Conservation (phyloP, 2,797 vertebrate genomes). For the Eurystomus glaucurus region DNA sequence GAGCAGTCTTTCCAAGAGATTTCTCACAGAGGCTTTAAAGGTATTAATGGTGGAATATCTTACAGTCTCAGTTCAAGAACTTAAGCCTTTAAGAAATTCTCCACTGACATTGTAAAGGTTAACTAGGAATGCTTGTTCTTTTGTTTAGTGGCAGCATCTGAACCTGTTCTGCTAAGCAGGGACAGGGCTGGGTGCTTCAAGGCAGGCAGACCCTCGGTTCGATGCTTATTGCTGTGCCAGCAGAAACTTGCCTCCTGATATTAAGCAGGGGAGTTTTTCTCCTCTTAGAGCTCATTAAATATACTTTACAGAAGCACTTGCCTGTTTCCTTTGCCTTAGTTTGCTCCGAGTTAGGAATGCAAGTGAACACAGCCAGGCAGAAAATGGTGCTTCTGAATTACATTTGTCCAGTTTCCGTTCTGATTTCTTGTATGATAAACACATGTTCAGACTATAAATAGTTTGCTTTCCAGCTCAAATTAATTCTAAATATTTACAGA, state of each 20-base stretch:
- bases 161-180: slow-evolving; percentile 28
- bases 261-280: slow-evolving; percentile 46
- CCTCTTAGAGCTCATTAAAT: slow-evolving; percentile 8
- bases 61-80: slow-evolving; percentile 57
- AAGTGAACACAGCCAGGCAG: neutral
- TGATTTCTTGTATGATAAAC: slow-evolving; percentile 27
- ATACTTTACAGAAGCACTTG: slow-evolving; percentile 3
- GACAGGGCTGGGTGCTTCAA: slow-evolving; percentile 10
- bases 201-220: neutral
- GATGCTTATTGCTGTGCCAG: slow-evolving; percentile 36
- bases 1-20: neutral
- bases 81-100: slow-evolving; percentile 70
- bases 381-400: slow-evolving; percentile 6
- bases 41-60: slow-evolving; percentile 59
- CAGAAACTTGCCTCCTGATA: slow-evolving; percentile 26
- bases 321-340: slow-evolving; percentile 10
- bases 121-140: slow-evolving; percentile 55
- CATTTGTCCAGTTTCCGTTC: slow-evolving; percentile 5
- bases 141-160: neutral
- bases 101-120: slow-evolving; percentile 66
- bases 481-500: slow-evolving; percentile 43
- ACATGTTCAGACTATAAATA: neutral
- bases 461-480: neutral
- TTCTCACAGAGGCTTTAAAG: slow-evolving; percentile 58
- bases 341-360: slow-evolving; percentile 18